Conservation (phyloP, 2,797 vertebrate species). For the Rhynchonycteris naso region DNA sequence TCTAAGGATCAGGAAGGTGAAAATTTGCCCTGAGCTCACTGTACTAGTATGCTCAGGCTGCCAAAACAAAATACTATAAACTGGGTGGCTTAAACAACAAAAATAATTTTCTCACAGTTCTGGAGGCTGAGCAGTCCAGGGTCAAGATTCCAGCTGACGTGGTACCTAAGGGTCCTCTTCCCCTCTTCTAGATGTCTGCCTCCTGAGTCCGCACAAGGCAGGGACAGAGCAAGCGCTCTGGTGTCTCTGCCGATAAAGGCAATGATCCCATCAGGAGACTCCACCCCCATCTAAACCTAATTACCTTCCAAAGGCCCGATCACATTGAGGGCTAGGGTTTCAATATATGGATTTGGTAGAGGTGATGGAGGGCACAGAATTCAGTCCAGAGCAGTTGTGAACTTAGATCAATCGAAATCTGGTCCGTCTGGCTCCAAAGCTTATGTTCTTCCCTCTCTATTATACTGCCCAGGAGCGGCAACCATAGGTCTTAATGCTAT, state of each 20-base stretch:
- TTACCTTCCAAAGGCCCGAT: background rate
- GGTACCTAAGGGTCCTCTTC: background rate
- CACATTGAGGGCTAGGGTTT: background rate
- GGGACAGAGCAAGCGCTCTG: background rate
- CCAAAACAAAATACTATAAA: background rate
- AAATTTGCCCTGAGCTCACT: background rate
- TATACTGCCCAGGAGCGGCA: background rate
- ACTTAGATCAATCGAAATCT: slow-evolving; percentile 37
- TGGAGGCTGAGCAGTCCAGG: background rate
- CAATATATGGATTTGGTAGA: background rate
- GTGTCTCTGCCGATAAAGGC: background rate
- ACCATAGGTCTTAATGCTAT: background rate
- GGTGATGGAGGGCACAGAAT: background rate
- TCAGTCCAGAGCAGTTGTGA: background rate
- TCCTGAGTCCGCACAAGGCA: background rate
- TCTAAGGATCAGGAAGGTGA: slow-evolving; percentile 40
- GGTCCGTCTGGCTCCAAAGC: background rate
- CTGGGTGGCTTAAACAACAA: background rate
- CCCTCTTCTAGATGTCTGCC: background rate
- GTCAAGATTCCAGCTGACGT: background rate
- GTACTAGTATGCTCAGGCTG: background rate
- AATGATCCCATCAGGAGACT: background rate
- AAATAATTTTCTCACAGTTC: background rate
- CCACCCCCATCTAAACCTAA: background rate
- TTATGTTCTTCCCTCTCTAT: background rate